Base-by-base conservation (phyloP, 2,113 vertebrate genomes). In the Pseudorectes ferrugineus region DNA sequence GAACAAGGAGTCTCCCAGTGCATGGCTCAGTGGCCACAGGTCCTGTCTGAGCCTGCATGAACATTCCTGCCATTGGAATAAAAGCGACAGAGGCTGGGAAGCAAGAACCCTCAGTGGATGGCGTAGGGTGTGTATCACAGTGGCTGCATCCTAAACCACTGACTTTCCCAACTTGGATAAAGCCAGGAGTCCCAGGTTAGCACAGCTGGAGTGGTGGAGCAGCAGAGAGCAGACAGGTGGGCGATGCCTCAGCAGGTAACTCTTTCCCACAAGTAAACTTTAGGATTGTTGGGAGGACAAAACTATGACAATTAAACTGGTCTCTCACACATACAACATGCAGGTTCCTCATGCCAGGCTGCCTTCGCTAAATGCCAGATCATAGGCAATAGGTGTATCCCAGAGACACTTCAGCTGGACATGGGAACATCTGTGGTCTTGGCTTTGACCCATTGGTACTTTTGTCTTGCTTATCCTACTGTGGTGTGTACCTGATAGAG, bases 191-290 rank as follows among this genome's bases (percentile, higher is more conserved):
- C 22, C 38, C 36, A 48, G 31, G 28, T 5, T 29, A 26, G 54
- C 63, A 51, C 25, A 85, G 57, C 42, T 40, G 68, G 49, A 58
- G 23, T 6, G 63, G 9, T 24, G 29, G 23, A 73, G 42, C 55
- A 28, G 45, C 52, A 72, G 57, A 72, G 33, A 79, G 66, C 74
- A 57, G 54, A 28, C 48, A 40, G 31, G 11, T 67, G 45, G 31
- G 49, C 0, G 0, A 31, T 13, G 68, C 15, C 6, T 1, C 68
- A 29, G 42, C 45, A 76, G 42, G 21, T 22, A 73, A 19, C 38
- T 12, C 57, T 31, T 61, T 61, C 54, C 67, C 10, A 9, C 8
- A 23, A 40, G 20, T 13, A 57, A 51, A 67, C 21, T n/a, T 71
- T 1, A 58, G 23, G 40, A 54, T 49, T 74, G 21, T 7, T 55